Evolutionary conservation across 2,888 invertebrate genomes (phyloP), one percentile per base, ranked within the genome.

Genomic region (Penaeus monodon): DNA sequence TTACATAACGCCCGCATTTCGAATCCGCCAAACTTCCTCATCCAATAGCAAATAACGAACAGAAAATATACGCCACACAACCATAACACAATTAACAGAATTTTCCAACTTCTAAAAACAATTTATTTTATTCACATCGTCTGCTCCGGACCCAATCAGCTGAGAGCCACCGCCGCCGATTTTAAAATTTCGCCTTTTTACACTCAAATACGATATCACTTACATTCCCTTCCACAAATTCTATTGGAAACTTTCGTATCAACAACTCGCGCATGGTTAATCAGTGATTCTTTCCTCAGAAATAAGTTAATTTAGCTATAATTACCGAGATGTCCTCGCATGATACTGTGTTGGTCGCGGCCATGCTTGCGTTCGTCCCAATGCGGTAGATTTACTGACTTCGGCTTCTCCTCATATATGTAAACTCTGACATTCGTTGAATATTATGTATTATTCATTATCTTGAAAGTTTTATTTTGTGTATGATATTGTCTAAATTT

Each of bases 301-400:
- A 68, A 20, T 68, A n/a, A 4, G 74, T 33, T 10, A 24, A 22
- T 17, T 44, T 10, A 10, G 17, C 0, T 0, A 44, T 44, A 27
- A 74, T 74, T 74, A 74, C 74, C 74, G 74, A 22, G 17, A 74
- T 74, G 33, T 74, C 74, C 74, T 74, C 74, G 38, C 74, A 74
- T 38, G 74, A 74, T 20, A 74, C 74, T 38, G 12, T 38, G 24
- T 38, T 74, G 74, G 38, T 74, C 17, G 74, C 33, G 74, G 38
- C 74, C 74, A 74, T 74, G 74, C 49, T 73, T n/a, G 49, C 74
- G 49, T 24, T 27, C n/a, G 74, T 74, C 38, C 74, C 22, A 20
- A 20, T 74, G 33, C 12, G 74, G 1, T 0, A 49, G 49, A 14
- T 49, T 14, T 49, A 2, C 12, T 49, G 49, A 49, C 49, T 49